Percentiles rank a stretch among this genome's conserved stretches.
phyloP scores from a whole-genome alignment of 1,140 invertebrate species.

The Lepeophtheirus salmonis region DNA sequence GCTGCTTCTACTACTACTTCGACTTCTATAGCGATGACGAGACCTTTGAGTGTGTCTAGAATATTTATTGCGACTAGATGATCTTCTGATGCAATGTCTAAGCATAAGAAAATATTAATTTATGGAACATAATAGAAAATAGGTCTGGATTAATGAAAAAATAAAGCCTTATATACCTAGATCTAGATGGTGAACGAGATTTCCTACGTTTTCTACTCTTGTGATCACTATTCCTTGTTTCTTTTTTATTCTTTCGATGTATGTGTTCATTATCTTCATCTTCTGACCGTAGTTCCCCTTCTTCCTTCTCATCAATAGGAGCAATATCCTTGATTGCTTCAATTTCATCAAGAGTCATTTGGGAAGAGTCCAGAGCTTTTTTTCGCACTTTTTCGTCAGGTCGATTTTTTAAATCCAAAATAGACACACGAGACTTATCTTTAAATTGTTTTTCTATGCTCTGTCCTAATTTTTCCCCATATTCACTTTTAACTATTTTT shows the following conservation, averaged over 20 bases:
- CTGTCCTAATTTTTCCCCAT: slow-evolving; percentile 1
- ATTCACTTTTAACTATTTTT: not conserved
- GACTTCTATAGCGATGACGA: not conserved
- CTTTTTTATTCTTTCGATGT: not conserved
- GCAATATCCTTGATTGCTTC: slow-evolving; percentile 10
- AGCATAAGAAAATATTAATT: too few species aligned
- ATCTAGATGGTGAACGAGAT: not conserved
- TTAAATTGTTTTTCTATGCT: not conserved
- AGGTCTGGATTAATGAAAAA: too few species aligned
- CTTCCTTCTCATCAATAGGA: slow-evolving; percentile 3
- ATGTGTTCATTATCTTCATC: not conserved
- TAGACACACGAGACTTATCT: not conserved
- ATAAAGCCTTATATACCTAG: not conserved
- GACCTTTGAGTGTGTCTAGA: not conserved
- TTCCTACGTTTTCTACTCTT: not conserved
- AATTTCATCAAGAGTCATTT: slow-evolving; percentile 7
- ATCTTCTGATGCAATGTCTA: not conserved
- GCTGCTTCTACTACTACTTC: not conserved
- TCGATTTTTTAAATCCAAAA: not conserved
- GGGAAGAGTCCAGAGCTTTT: not conserved
- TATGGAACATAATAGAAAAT: too few species aligned
- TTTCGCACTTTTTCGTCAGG: not conserved
- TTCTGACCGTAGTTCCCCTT: not conserved
- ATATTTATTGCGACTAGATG: not conserved
- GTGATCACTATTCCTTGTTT: not conserved